A percentile compares a stretch with the other conserved stretches of the same genome.
Evolutionary conservation across 2,797 vertebrate species (phyloP).

Genomic region (Paedocypris micromegethes): DNA sequence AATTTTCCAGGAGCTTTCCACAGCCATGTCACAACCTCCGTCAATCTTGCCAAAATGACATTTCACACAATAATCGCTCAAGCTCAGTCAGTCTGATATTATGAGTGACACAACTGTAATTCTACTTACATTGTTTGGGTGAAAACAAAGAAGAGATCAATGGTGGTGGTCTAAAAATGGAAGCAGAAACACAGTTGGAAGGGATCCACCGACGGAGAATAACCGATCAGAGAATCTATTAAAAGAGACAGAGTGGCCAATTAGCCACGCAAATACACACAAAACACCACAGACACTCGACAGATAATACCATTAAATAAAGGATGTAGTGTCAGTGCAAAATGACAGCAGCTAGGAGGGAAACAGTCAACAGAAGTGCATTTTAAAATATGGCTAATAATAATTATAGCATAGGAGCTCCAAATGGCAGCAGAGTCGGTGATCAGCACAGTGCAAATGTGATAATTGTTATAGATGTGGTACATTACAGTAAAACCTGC

Average conservation of each 20-base stretch:
- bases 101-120: neutral
- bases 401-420: too few relatives aligned
- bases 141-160: slow-evolving; percentile 2
- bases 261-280: neutral
- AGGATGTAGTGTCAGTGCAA: neutral
- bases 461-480: neutral
- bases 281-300: neutral
- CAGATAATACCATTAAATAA: neutral
- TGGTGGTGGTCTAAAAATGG: neutral
- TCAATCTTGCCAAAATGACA: too few relatives aligned
- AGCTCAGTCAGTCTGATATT: neutral
- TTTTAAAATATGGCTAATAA: too few relatives aligned
- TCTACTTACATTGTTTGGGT: slow-evolving; percentile 8
- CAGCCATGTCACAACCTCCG: too few relatives aligned
- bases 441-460: neutral
- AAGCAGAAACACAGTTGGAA: neutral
- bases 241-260: slow-evolving; percentile 2
- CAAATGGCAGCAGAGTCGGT: neutral
- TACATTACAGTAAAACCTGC: neutral
- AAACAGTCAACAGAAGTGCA: too few relatives aligned
- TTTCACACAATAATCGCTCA: too few relatives aligned
- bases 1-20: neutral
- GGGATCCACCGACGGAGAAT: too few relatives aligned
- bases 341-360: too few relatives aligned
- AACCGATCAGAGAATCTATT: slow-evolving; percentile 13